Evolutionary conservation across 1,140 invertebrate genomes (phyloP).

Genomic region (Branchinecta lindahli): DNA sequence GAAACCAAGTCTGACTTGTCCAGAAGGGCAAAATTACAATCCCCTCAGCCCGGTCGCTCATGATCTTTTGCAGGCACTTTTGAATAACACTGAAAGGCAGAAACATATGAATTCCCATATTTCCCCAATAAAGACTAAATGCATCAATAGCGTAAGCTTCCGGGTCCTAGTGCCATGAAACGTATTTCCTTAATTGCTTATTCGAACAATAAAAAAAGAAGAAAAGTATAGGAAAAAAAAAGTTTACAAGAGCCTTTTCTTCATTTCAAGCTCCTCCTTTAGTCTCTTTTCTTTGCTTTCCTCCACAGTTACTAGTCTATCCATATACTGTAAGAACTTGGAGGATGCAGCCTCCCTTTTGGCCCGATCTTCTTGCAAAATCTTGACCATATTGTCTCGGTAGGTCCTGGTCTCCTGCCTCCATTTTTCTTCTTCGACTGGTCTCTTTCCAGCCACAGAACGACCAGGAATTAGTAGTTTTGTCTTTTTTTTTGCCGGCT

Average conservation of each 20-base stretch:
- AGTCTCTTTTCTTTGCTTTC: conserved; percentile 1
- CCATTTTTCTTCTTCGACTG: not conserved
- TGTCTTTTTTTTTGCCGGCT: not conserved
- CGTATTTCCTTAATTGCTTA: too few species aligned
- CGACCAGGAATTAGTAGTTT: not conserved
- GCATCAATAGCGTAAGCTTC: too few species aligned
- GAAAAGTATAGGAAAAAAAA: too few species aligned
- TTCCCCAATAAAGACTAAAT: too few species aligned
- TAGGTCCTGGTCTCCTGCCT: not conserved
- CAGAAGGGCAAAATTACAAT: too few species aligned
- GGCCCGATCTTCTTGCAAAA: not conserved
- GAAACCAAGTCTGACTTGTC: too few species aligned
- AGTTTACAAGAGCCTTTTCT: not conserved
- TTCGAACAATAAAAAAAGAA: too few species aligned
- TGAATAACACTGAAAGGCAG: too few species aligned
- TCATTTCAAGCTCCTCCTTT: not conserved
- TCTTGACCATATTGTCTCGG: not conserved
- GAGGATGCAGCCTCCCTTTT: not conserved
- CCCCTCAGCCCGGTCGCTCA: too few species aligned
- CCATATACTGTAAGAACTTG: not conserved
- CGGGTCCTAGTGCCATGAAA: too few species aligned
- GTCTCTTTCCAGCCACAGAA: not conserved
- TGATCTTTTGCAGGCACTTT: too few species aligned
- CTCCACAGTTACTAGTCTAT: conserved; percentile 3
- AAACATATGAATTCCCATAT: too few species aligned